Base-by-base conservation (phyloP, 2,888 invertebrate genomes). In the Drosophila anomalata region DNA sequence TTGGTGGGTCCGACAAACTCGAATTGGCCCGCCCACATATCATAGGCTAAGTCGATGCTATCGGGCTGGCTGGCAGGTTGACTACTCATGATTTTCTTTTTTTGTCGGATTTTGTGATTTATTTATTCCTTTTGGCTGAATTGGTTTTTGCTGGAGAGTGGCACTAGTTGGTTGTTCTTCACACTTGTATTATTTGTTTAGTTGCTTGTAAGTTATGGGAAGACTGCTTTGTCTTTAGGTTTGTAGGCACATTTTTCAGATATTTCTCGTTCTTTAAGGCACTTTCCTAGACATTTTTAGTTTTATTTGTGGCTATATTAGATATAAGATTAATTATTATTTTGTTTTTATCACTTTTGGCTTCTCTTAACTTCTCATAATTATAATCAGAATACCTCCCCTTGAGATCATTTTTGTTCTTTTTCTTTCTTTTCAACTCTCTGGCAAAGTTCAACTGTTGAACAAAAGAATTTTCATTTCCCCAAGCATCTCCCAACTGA, bases 21-120 rank as follows among this genome's bases (percentile, higher is more conserved):
- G 89, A 97, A 97, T 92, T 96, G 96, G 66, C 96, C 96, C 91
- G 96, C 96, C 96, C 96, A 97, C 94, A 96, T 95, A 90, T 97
- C 96, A 91, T 95, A 96, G 91, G 96, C 96, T 91, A 96, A 93
- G 89, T 96, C 96, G 85, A 95, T 91, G 89, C 94, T 94, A 79
- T 94, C 94, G 88, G 92, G 92, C 89, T 92, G 92, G 84, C 92
- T 92, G 73, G 90, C 86, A 79, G 92, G 90, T 89, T 91, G 88
- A 88, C 91, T 91, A 89, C 79, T 90, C 90, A 91, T 91, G 85
- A 80, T 90, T 89, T 79, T 63, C 51, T 36, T 12, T 55, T 55
- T 29, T 63, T 33, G 11, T 22, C 12, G 41, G 51, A 46, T 59
- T 44, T 54, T 17, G 0, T 42, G 8, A 20, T 42, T 20, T 42